Conservation (phyloP, 2,888 invertebrate species). For the Oligia latruncula region DNA sequence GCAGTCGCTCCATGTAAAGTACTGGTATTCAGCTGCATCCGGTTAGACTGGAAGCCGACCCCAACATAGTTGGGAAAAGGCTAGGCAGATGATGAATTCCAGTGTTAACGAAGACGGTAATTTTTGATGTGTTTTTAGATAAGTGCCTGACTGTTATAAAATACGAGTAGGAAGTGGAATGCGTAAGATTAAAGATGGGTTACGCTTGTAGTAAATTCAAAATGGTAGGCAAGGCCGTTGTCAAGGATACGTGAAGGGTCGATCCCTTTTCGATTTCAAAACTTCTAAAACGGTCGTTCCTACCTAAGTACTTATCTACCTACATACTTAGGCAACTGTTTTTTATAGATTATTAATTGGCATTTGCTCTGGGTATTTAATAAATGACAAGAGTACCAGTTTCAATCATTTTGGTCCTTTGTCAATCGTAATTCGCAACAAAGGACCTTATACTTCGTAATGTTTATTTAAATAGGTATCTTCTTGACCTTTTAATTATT, state of each 20-base stretch:
- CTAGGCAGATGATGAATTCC: neutral
- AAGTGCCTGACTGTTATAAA: conserved; percentile 21
- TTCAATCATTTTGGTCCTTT: conserved; percentile 1
- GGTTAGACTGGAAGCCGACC: too few species aligned
- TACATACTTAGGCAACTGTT: neutral
- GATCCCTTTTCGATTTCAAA: conserved; percentile 1
- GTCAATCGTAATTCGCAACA: neutral
- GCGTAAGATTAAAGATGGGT: conserved; percentile 6
- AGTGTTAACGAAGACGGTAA: conserved; percentile 54
- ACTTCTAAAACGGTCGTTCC: conserved; percentile 1
- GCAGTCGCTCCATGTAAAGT: too few species aligned
- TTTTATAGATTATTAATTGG: conserved; percentile 9
- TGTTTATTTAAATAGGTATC: neutral
- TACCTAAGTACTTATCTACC: neutral
- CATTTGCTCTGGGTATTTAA: neutral
- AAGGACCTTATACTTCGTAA: neutral
- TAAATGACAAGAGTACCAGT: conserved; percentile 4
- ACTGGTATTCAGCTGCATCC: too few species aligned
- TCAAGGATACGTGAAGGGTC: conserved; percentile 26
- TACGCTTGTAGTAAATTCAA: conserved; percentile 24
- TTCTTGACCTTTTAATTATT: neutral
- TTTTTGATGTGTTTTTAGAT: conserved; percentile 52
- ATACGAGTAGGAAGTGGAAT: conserved; percentile 34
- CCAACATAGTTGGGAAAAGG: too few species aligned
- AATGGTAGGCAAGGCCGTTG: conserved; percentile 32